phyloP scores from a whole-genome alignment of 2,797 vertebrate species.

The Harpagifer antarcticus region DNA sequence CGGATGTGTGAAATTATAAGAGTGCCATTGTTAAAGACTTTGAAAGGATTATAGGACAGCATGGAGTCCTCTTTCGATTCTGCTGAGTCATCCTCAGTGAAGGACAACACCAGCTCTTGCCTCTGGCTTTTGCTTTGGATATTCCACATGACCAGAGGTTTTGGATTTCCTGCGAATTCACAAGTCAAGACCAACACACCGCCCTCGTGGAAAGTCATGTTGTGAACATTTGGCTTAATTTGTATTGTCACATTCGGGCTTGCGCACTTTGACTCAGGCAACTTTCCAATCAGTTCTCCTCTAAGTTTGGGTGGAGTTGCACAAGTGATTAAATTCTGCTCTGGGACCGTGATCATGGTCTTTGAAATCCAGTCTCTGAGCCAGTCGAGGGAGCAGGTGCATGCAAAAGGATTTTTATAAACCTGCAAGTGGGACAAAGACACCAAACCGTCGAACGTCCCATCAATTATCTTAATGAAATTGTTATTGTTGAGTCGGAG shows the following conservation, averaged over 20 bases:
- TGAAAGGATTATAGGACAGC: slow-evolving; percentile 74
- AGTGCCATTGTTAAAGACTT: slow-evolving; percentile 91
- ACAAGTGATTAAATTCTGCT: slow-evolving; percentile 88
- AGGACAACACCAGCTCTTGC: slow-evolving; percentile 78
- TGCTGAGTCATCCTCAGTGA: slow-evolving; percentile 69
- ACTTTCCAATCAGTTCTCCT: slow-evolving; percentile 80
- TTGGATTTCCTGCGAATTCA: slow-evolving; percentile 85
- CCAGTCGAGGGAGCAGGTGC: slow-evolving; percentile 92
- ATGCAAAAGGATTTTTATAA: slow-evolving; percentile 92
- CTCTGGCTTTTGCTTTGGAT: slow-evolving; percentile 84
- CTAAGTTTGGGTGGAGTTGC: slow-evolving; percentile 86
- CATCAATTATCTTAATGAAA: slow-evolving; percentile 87
- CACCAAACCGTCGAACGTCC: slow-evolving; percentile 90
- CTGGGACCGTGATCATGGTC: slow-evolving; percentile 85
- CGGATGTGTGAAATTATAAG: slow-evolving; percentile 87
- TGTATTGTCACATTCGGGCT: slow-evolving; percentile 83
- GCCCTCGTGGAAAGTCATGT: slow-evolving; percentile 82
- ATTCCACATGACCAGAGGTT: slow-evolving; percentile 88
- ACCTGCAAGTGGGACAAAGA: slow-evolving; percentile 93
- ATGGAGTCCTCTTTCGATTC: slow-evolving; percentile 55
- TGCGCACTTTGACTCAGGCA: slow-evolving; percentile 85
- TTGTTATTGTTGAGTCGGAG: slow-evolving; percentile 94
- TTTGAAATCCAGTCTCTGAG: slow-evolving; percentile 90
- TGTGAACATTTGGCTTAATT: slow-evolving; percentile 76
- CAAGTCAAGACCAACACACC: slow-evolving; percentile 87